phyloP scores from a whole-genome alignment of 2,797 vertebrate species.

The Lepilemur septentrionalis region DNA sequence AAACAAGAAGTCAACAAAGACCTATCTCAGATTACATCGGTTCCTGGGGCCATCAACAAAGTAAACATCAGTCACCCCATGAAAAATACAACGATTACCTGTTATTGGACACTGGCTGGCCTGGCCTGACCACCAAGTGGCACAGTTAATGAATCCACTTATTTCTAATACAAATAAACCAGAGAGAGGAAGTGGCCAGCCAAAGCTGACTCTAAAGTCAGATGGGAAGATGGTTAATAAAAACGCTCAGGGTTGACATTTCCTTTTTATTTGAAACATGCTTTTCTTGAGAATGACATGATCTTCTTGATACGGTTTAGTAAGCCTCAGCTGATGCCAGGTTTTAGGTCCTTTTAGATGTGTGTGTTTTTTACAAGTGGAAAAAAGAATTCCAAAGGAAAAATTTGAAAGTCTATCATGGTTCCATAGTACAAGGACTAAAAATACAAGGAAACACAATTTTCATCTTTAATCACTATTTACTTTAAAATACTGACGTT shows the following conservation, averaged over 20 bases:
- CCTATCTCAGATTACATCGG: slow-evolving; percentile 84
- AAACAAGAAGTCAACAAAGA: slow-evolving; percentile 84
- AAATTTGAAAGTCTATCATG: slow-evolving; percentile 47
- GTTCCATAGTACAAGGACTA: slow-evolving; percentile 56
- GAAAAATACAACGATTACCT: slow-evolving; percentile 85
- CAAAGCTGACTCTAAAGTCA: slow-evolving; percentile 77
- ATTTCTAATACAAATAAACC: slow-evolving; percentile 97
- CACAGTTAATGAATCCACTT: slow-evolving; percentile 89
- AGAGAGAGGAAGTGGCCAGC: slow-evolving; percentile 92
- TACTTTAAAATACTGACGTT: not conserved
- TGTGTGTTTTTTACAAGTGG: not conserved
- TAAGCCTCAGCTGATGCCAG: slow-evolving; percentile 51
- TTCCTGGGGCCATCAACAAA: slow-evolving; percentile 84
- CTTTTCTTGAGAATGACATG: slow-evolving; percentile 72
- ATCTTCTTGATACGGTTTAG: slow-evolving; percentile 71
- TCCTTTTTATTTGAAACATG: slow-evolving; percentile 82
- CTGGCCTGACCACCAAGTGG: slow-evolving; percentile 85
- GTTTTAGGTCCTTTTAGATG: slow-evolving; percentile 66
- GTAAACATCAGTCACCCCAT: slow-evolving; percentile 85
- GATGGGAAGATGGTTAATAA: slow-evolving; percentile 80
- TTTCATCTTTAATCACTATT: not conserved
- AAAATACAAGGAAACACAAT: not conserved
- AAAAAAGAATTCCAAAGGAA: slow-evolving; percentile 62
- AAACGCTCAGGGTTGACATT: slow-evolving; percentile 79
- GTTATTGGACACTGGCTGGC: slow-evolving; percentile 86